Evolutionary conservation across 2,888 invertebrate genomes (phyloP), one percentile per base, ranked within the genome.

Genomic region (Orchesellides sinensis): DNA sequence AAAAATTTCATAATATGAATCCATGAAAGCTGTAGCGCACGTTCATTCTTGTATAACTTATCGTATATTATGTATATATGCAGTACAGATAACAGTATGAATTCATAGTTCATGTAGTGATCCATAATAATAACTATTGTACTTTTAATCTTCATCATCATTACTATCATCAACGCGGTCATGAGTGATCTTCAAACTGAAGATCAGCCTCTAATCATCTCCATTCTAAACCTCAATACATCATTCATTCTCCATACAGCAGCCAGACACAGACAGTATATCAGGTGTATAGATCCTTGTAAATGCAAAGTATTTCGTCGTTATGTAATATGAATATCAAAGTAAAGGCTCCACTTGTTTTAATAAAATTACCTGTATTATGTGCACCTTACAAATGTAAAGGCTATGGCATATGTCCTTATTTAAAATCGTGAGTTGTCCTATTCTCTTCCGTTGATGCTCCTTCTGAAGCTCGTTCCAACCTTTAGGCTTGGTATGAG

Each of bases 141-240:
- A 79, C 54, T 70, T 73, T 78, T 83, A 72, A 83, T 83, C 83
- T 77, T 79, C 68, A 69, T 66, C 63, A 69, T 80, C 66, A 27
- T 70, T 49, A 63, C 49, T 29, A 74, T 72, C 63, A 61, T 78
- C 78, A 69, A 29, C 35, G 49, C 40, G 32, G 32, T 52, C 32
- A 32, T 69, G 54, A 35, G 32, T 54, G 54, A 69, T 54, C 52
- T 52, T 35, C 19, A 14, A 32, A 4, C 49, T 35, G 17, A 65
- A 52, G 65, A 72, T 74, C 25, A 52, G 65, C 68, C 77, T 83
- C 68, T 66, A 83, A 83, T 83, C 69, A 83, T 70, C 61, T 45
- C 45, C 63, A 59, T 35, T 78, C 59, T 35, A 69, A 78, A 65
- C 45, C 52, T 40, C 69, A 35, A 79, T 79, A 79, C 54, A 79